Evolutionary conservation across 2,888 invertebrate genomes (phyloP), one percentile per base, ranked within the genome.

Genomic region (Itoplectis maculator): DNA sequence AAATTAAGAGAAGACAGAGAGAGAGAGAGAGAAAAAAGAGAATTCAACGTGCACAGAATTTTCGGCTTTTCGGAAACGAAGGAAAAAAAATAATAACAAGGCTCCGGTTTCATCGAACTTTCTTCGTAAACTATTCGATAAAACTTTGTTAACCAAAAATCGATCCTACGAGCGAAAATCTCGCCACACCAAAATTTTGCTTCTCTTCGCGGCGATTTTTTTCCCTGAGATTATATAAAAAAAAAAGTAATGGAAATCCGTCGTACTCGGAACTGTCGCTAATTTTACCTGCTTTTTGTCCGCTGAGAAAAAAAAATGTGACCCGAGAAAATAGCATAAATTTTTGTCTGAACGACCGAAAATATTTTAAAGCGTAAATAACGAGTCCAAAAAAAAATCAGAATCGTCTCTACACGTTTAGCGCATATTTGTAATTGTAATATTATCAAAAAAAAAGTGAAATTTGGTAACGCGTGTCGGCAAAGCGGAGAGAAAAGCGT

Each of bases 121-220:
- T 74, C 65, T 69, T 69, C 61, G 61, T 70, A 69, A 49, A 69
- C 66, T 66, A 54, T 66, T 66, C 75, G 65, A 75, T 56, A 66
- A 56, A 63, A 63, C 40, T 74, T 74, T 42, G 11, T 37, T 35
- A 59, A 42, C 42, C 37, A 56, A 56, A 56, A 70, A 54, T n/a
- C 8, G 23, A 49, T 47, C 29, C n/a, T 23, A n/a, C 35, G 18
- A 42, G 20, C 23, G 42, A 65, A 45, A 11, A 42, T 42, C 45
- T 45, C 23, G 42, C 13, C 18, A 42, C 40, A 13, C 20, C 29
- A 29, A 29, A 29, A 18, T 35, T 35, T 59, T 13, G 35, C 56
- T 59, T 59, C 56, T 59, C 35, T 29, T 29, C 35, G 0, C 0
- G 11, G 35, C 6, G 8, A 15, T n/a, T 35, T 35, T 35, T n/a